A percentile compares a stretch with the other conserved stretches of the same genome.
phyloP scores from a whole-genome alignment of 1,140 invertebrate genomes.

The Gonatopus flavifemur region DNA sequence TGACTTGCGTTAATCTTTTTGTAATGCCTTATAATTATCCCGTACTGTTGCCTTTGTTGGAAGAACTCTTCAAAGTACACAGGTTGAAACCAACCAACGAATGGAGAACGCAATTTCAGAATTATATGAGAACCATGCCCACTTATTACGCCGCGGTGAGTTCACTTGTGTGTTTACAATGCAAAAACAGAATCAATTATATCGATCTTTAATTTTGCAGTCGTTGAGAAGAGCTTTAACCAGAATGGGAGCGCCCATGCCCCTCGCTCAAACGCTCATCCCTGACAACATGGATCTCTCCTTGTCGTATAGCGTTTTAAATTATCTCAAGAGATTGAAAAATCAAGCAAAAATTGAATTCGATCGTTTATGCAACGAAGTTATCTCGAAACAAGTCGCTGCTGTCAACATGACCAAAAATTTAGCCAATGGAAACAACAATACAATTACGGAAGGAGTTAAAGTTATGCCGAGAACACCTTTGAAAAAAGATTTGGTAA shows the following conservation, averaged over 20 bases:
- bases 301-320: constrained; percentile 89
- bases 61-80: constrained; percentile 90
- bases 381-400: constrained; percentile 64
- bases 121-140: constrained; percentile 93
- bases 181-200: neutral
- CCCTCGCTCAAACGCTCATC: constrained; percentile 77
- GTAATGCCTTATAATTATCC: constrained; percentile 99
- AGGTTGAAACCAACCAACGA: constrained; percentile 87
- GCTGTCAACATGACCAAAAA: constrained; percentile 56
- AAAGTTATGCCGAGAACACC: constrained; percentile 69
- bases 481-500: constrained; percentile 75
- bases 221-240: constrained; percentile 86
- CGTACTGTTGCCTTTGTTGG: constrained; percentile 85
- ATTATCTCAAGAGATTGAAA: constrained; percentile 93
- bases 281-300: constrained; percentile 92
- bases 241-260: constrained; percentile 85
- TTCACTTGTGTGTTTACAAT: constrained; percentile 26
- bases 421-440: constrained; percentile 49
- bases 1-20: constrained; percentile 94
- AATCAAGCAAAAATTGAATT: constrained; percentile 95
- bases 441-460: constrained; percentile 67
- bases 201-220: constrained; percentile 59
- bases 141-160: constrained; percentile 91
- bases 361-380: constrained; percentile 82
- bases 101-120: constrained; percentile 88